Conservation (phyloP, 2,113 vertebrate species). For the Numenius arquata region DNA sequence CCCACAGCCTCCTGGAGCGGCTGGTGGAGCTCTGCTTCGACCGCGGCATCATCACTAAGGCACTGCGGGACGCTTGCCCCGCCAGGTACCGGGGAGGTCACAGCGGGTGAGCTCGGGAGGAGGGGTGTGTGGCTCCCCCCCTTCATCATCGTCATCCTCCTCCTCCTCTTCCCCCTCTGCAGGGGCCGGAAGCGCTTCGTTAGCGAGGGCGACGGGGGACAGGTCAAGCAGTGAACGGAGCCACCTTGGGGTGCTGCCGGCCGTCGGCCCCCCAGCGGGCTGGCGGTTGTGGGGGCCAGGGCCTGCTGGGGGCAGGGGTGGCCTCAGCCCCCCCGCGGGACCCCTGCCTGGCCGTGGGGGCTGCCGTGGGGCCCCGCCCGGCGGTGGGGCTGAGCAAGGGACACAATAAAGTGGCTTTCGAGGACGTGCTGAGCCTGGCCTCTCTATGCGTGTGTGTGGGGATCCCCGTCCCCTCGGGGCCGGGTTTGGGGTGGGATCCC, state of each 20-base stretch:
- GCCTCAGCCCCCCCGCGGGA: not conserved
- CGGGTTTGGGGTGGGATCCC: too few species aligned
- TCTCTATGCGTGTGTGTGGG: not conserved
- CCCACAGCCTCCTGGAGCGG: conserved; percentile 80
- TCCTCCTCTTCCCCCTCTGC: not conserved
- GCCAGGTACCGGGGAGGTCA: conserved; percentile 65
- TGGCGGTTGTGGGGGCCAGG: not conserved
- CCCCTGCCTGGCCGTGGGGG: not conserved
- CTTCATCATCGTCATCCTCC: not conserved
- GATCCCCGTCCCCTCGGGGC: not conserved
- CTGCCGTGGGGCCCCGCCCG: not conserved
- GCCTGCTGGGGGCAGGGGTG: not conserved
- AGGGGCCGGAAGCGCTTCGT: conserved; percentile 89
- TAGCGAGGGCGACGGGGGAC: conserved; percentile 84
- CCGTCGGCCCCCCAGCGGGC: not conserved
- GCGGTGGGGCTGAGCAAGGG: not conserved
- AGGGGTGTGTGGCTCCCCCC: too few species aligned
- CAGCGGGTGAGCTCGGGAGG: too few species aligned
- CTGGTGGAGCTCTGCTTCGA: conserved; percentile 85
- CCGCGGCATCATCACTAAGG: conserved; percentile 82
- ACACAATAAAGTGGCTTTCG: not conserved
- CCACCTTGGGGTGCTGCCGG: not conserved
- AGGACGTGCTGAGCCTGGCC: not conserved
- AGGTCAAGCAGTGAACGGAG: conserved; percentile 74
- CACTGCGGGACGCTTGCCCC: conserved; percentile 82